A percentile compares a stretch with the other conserved stretches of the same genome.
These are phyloP conservation scores for Nephrotoma flavescens DNA, from an alignment of 2,888 invertebrate species.

Conservation along the genomic window DNA sequence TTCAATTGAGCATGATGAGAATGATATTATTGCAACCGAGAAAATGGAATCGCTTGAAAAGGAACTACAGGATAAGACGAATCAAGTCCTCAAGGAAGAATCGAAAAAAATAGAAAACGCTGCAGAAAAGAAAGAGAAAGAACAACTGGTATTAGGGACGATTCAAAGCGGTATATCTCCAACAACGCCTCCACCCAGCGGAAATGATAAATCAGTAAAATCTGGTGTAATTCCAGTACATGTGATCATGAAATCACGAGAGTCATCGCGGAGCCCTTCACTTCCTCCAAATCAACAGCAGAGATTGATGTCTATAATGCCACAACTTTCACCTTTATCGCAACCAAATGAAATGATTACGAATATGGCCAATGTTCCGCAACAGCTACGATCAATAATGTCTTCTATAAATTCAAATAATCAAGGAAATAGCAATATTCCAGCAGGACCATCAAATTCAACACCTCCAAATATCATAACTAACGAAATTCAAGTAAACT, in stretches of 20 bases:
- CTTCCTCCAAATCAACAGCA: slow-evolving; percentile 20
- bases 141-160: background rate
- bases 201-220: slow-evolving; percentile 6
- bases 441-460: slow-evolving; percentile 36
- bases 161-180: slow-evolving; percentile 1
- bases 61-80: background rate
- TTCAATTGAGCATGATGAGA: slow-evolving; percentile 30
- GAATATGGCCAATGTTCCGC: slow-evolving; percentile 55
- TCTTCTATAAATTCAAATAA: slow-evolving; percentile 36
- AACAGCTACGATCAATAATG: slow-evolving; percentile 49
- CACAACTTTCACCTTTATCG: slow-evolving; percentile 54
- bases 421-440: slow-evolving; percentile 8
- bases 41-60: slow-evolving; percentile 6
- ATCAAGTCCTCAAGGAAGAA: background rate
- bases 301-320: slow-evolving; percentile 39
- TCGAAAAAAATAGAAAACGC: slow-evolving; percentile 8
- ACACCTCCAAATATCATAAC: slow-evolving; percentile 25
- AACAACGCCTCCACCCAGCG: slow-evolving; percentile 14
- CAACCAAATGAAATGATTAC: slow-evolving; percentile 57
- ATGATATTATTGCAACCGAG: slow-evolving; percentile 8
- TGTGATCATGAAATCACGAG: slow-evolving; percentile 18
- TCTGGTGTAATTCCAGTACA: slow-evolving; percentile 15
- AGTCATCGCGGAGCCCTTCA: slow-evolving; percentile 15
- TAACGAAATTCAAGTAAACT: slow-evolving; percentile 30
- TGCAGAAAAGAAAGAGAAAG: background rate